Evolutionary conservation across 2,888 invertebrate species (phyloP), one percentile per base, ranked within the genome.

Genomic region (Yponomeuta malinellus): DNA sequence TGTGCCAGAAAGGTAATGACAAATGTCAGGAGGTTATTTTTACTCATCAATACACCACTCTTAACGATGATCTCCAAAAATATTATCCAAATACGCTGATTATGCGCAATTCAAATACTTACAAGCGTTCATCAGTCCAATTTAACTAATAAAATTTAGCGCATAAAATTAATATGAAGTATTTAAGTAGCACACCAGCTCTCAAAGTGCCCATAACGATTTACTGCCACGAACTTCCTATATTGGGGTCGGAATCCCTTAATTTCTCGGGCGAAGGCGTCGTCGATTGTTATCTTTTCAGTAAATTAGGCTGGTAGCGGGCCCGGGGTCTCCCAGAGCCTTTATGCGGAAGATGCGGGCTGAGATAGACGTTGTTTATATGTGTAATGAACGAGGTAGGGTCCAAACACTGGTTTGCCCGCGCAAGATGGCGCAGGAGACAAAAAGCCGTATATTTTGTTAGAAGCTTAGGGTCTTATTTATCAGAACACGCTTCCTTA

Each of bases 191-290:
- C 52, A 12, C 2, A 52, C 52, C 9, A 52, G 12, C 52, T 8
- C 52, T 59, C 52, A 59, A 59, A 59, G 15, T 59, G 52, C 15
- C 52, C 15, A 59, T 59, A 15, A 59, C 52, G 52, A 15, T 59
- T 15, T 15, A 15, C 15, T 2, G 15, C 52, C 52, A 59, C 2
- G 12, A 59, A 59, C 52, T 59, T 59, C 52, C 52, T 59, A 59
- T 59, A 59, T 59, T 59, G 15, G 2, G 15, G 15, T 12, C 15
- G 15, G 15, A 59, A 15, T 59, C 52, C 52, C 52, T 59, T 59
- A 59, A 59, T 59, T 59, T 59, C 52, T 59, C 52, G 52, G 52
- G 52, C 52, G 15, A 59, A 59, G 52, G 52, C 52, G 52, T 59
- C 52, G 12, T 5, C 15, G 52, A 59, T 59, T 12, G 52, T 59